phyloP scores from a whole-genome alignment of 2,113 vertebrate species.

The Thymallus thymallus region DNA sequence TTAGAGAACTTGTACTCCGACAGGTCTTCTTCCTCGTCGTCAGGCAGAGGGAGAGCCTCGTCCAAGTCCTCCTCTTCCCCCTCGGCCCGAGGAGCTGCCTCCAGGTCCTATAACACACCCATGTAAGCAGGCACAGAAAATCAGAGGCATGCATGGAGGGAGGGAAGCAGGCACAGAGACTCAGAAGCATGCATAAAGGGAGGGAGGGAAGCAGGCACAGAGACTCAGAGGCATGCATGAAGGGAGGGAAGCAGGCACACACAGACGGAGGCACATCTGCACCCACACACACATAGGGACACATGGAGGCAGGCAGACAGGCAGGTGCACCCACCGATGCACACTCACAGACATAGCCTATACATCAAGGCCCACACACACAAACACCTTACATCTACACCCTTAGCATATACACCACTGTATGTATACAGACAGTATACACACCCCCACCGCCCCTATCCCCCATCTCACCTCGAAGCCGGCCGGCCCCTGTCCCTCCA shows the following conservation, averaged over 20 bases:
- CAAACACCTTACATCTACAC: neutral
- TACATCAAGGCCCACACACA: neutral
- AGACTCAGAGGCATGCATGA: too few relatives aligned
- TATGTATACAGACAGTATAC: neutral
- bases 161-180: neutral
- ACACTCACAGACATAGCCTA: neutral
- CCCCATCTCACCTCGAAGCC: slow-evolving; percentile 85
- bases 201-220: too few relatives aligned
- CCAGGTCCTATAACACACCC: slow-evolving; percentile 80
- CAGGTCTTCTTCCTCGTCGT: slow-evolving; percentile 92
- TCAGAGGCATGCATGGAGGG: neutral
- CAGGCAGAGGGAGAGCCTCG: slow-evolving; percentile 83
- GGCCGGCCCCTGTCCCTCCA: slow-evolving; percentile 88
- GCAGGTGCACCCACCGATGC: neutral
- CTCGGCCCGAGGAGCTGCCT: slow-evolving; percentile 60
- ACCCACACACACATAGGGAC: neutral
- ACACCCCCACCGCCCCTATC: too few relatives aligned
- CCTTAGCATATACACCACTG: neutral
- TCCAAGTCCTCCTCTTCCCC: slow-evolving; percentile 81
- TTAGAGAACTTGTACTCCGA: slow-evolving; percentile 97
- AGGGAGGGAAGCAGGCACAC: too few relatives aligned
- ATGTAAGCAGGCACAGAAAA: neutral
- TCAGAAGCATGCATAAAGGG: neutral
- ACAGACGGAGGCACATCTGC: neutral
- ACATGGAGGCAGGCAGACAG: slow-evolving; percentile 6